Percentiles rank a stretch among this genome's conserved stretches.
phyloP scores from a whole-genome alignment of 2,113 vertebrate species.

The Erinaceus europaeus region DNA sequence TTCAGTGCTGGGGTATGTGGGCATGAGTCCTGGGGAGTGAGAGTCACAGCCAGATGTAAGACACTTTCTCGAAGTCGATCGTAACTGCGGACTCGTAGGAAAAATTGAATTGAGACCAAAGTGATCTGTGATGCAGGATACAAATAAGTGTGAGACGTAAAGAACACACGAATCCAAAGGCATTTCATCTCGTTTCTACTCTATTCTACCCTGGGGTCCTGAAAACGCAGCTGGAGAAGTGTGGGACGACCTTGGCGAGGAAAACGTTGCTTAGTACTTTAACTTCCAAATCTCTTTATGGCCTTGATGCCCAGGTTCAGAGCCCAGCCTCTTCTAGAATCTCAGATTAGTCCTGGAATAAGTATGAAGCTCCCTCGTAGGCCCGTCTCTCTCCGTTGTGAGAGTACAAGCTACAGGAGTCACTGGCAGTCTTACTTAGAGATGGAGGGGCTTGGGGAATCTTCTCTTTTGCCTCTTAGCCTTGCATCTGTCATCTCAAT shows the following conservation, averaged over 20 bases:
- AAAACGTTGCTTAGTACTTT: background rate
- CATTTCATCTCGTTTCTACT: background rate
- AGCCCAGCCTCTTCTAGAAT: background rate
- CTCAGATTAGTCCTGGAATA: background rate
- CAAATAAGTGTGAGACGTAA: background rate
- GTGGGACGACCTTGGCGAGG: background rate
- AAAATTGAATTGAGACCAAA: constrained; percentile 9
- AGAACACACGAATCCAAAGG: background rate
- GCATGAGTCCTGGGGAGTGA: background rate
- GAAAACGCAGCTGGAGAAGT: background rate
- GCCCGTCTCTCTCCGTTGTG: background rate
- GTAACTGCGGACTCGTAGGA: constrained; percentile 17
- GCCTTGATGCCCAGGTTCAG: background rate
- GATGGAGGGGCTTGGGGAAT: background rate
- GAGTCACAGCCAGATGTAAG: background rate
- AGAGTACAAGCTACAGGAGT: background rate
- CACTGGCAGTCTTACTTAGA: background rate
- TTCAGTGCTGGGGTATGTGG: background rate
- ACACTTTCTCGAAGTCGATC: background rate
- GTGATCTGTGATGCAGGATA: background rate
- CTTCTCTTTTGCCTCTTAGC: background rate
- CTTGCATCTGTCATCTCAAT: background rate
- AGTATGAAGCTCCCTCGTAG: background rate
- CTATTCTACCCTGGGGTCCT: background rate
- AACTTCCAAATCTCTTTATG: background rate